Percentiles rank a stretch among this genome's conserved stretches.
phyloP scores from a whole-genome alignment of 64 coral and sea anemone genomes.

The Porites australiensis region DNA sequence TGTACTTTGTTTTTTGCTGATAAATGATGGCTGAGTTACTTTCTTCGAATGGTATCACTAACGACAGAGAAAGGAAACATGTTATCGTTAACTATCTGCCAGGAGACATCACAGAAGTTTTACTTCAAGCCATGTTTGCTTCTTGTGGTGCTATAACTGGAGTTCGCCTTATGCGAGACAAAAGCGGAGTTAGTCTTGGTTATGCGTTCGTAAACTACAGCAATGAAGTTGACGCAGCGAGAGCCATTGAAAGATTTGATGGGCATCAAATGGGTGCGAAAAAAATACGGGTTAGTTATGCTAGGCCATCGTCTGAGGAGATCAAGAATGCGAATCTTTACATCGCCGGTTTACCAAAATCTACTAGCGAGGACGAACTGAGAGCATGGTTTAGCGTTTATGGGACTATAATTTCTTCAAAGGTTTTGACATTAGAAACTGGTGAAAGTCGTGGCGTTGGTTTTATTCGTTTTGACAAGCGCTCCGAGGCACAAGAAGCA shows the following conservation, averaged over 20 bases:
- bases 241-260: slow-evolving; percentile 90
- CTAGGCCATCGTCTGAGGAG: slow-evolving; percentile 94
- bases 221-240: slow-evolving; percentile 74
- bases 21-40: slow-evolving; percentile 17
- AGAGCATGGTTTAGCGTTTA: slow-evolving; percentile 84
- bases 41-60: background rate
- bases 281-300: slow-evolving; percentile 95
- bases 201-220: slow-evolving; percentile 99
- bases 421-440: slow-evolving; percentile 89
- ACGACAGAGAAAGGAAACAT: slow-evolving; percentile 85
- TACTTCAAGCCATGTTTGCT: slow-evolving; percentile 81
- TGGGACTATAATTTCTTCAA: slow-evolving; percentile 94
- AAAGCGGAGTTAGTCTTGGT: slow-evolving; percentile 88
- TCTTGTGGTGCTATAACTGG: slow-evolving; percentile 66
- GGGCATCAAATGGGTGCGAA: slow-evolving; percentile 87
- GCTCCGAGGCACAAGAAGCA: slow-evolving; percentile 85
- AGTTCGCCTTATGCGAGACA: slow-evolving; percentile 93
- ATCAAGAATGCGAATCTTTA: slow-evolving; percentile 99
- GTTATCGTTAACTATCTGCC: slow-evolving; percentile 96
- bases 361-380: slow-evolving; percentile 77
- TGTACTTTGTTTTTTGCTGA: no score
- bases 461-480: slow-evolving; percentile 97
- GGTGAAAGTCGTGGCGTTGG: slow-evolving; percentile 95
- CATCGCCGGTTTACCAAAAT: slow-evolving; percentile 91
- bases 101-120: slow-evolving; percentile 78